Percentiles rank a stretch among this genome's conserved stretches.
Conservation (phyloP, 2,113 vertebrate species). For the Gopherus evgoodei region DNA sequence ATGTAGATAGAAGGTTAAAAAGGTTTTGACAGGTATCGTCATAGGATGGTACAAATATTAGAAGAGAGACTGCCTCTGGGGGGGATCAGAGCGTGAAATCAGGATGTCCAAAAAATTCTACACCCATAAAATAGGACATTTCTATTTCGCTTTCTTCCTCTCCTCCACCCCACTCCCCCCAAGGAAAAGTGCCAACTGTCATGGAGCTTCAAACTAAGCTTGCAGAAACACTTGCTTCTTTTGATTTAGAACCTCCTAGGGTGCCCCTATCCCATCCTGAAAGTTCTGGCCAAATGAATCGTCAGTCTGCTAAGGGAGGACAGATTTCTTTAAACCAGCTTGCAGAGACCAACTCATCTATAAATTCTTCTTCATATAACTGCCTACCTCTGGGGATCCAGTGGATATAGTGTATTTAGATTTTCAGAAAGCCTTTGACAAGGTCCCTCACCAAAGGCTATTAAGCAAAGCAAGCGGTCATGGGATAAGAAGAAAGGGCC, state of each 20-base stretch:
- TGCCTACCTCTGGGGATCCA: not conserved
- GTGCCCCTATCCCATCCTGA: not conserved
- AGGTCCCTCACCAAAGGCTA: no score
- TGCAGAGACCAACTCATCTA: not conserved
- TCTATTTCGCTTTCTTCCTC: not conserved
- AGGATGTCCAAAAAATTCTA: not conserved
- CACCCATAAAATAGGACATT: accelerated
- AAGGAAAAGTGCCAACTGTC: not conserved
- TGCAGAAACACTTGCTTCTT: not conserved
- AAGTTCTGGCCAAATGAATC: not conserved
- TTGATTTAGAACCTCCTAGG: not conserved
- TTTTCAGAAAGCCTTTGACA: no score
- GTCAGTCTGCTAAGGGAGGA: not conserved
- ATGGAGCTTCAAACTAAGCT: not conserved
- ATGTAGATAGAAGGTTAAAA: not conserved
- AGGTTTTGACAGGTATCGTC: not conserved
- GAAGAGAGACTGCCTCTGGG: not conserved
- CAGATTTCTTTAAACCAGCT: not conserved
- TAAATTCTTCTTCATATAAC: not conserved
- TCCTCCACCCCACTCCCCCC: not conserved
- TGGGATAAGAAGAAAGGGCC: no score
- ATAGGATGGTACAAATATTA: not conserved
- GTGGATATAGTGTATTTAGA: no score
- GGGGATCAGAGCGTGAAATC: not conserved
- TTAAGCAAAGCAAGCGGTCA: no score